These are phyloP conservation scores for Trissonchulus latispiculum DNA, from an alignment of 2,888 invertebrate genomes.

Conservation along the genomic window DNA sequence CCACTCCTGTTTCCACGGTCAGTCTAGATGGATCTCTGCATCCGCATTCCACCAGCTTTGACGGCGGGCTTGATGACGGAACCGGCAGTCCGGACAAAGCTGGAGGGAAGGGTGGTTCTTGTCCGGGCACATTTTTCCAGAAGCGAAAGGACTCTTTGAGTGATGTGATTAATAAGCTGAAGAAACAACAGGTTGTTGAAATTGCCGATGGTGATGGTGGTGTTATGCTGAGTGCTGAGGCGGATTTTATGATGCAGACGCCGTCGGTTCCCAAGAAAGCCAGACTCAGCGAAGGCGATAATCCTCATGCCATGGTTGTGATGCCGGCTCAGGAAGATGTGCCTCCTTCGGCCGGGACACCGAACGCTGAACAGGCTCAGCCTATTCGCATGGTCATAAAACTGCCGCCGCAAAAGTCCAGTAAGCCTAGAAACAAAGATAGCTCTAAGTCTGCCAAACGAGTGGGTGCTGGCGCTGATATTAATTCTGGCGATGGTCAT, in stretches of 20 bases:
- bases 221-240: neutral
- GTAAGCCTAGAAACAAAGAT: no score
- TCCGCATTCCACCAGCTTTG: no score
- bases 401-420: neutral
- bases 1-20: no score
- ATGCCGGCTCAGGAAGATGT: neutral
- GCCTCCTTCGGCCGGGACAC: neutral
- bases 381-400: constrained; percentile 13
- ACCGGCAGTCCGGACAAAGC: neutral
- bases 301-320: neutral
- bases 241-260: neutral
- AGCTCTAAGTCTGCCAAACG: neutral
- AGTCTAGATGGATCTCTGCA: neutral
- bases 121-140: neutral
- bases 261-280: neutral
- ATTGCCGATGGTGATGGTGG: neutral
- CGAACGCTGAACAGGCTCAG: neutral
- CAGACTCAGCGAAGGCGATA: neutral
- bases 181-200: neutral
- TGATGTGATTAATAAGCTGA: neutral
- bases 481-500: neutral
- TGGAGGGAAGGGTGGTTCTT: neutral
- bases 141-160: neutral
- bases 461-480: neutral
- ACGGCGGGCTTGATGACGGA: neutral